Percentiles rank a stretch among this genome's conserved stretches.
These are phyloP conservation scores for Rousettus leschenaultii DNA, from an alignment of 2,113 vertebrate species.

Conservation along the genomic window DNA sequence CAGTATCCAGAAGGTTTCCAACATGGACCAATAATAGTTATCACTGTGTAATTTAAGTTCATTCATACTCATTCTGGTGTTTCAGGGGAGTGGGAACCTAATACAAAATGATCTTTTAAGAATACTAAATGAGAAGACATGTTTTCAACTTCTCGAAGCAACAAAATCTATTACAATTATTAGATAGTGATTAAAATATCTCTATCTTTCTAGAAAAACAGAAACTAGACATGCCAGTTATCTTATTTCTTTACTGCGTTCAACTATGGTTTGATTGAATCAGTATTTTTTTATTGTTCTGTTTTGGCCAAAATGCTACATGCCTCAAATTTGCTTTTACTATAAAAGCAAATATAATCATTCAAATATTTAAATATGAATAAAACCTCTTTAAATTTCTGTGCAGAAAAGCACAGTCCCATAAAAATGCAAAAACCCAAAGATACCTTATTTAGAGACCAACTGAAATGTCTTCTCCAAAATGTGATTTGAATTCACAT, in stretches of 20 bases:
- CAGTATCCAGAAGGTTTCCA: slow-evolving; percentile 40
- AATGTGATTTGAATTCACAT: slow-evolving; percentile 63
- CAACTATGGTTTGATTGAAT: slow-evolving; percentile 48
- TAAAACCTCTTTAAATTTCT: slow-evolving; percentile 60
- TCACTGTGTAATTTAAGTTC: slow-evolving; percentile 46
- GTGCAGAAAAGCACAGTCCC: slow-evolving; percentile 30
- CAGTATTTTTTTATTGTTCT: slow-evolving; percentile 54
- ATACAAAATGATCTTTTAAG: slow-evolving; percentile 12
- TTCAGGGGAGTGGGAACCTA: background rate
- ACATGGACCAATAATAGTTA: slow-evolving; percentile 25
- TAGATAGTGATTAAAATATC: slow-evolving; percentile 50
- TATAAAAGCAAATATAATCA: slow-evolving; percentile 62
- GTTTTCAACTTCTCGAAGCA: slow-evolving; percentile 43
- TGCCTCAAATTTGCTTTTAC: slow-evolving; percentile 52
- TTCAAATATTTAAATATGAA: slow-evolving; percentile 71
- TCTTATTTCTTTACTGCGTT: slow-evolving; percentile 36
- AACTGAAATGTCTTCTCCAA: slow-evolving; percentile 24
- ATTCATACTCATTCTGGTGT: background rate
- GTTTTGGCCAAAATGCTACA: slow-evolving; percentile 51
- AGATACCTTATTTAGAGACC: slow-evolving; percentile 42
- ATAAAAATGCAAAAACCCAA: slow-evolving; percentile 59
- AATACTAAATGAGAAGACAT: slow-evolving; percentile 50
- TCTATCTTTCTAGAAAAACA: slow-evolving; percentile 49
- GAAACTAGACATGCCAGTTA: background rate
- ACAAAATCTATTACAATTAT: background rate